Base-by-base conservation (phyloP, 2,113 vertebrate species). In the Piaya cayana region DNA sequence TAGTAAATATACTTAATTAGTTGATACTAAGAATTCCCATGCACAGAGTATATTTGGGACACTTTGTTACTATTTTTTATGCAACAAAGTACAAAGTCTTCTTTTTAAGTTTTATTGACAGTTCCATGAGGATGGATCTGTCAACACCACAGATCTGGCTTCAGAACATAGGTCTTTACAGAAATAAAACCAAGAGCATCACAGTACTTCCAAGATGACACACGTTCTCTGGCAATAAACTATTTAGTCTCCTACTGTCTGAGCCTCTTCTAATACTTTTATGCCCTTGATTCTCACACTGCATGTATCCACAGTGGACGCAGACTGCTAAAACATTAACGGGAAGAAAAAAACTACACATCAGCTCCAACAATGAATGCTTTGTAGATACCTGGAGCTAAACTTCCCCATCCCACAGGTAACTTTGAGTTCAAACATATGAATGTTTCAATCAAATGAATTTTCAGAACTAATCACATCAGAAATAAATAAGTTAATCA, bases 241-340 rank as follows among this genome's bases (percentile, higher is more conserved):
- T 92, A 56, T 72, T 90, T 80, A 70, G 50, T 74, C 14, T 80
- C 45, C 68, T 83, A 49, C 59, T 62, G 68, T 72, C 71, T 80
- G 55, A 92, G 63, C 53, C 86, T 65, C 68, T 83, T 52, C 80
- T 92, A 83, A 92, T 88, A 78, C 72, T 70, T n/a, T 50, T 77
- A 50, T 0, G 0, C 55, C 68, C 86, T 86, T 77, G 49, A 82
- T 93, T 90, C 88, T 90, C 93, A 77, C 55, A 39, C 53, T 26
- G 7, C 16, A 25, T 2, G 2, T 49, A 64, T 36, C 43, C 62
- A 94, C 16, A 64, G 59, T 27, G 39, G n/a, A 96, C 86, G 47
- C 8, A 69, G n/a, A 67, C 56, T 30, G 27, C 47, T 64, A 63
- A 67, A 94, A 81, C 14, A 90, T 36, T 34, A 68, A 12, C 1